Conservation (phyloP, 2,888 invertebrate genomes). For the Yponomeuta cagnagella region DNA sequence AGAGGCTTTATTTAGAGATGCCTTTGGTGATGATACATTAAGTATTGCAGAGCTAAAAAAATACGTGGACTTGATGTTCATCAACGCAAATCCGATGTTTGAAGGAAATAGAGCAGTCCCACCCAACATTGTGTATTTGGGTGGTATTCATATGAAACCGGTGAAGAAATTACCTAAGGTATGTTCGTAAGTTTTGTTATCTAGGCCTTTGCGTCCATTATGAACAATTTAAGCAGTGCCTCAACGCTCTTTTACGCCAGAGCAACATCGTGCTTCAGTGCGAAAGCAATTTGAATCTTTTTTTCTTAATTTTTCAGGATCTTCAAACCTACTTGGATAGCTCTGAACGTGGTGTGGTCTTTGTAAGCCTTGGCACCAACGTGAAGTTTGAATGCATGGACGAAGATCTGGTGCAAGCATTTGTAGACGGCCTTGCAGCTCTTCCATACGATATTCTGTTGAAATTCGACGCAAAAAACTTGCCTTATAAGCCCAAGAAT, state of each 20-base stretch:
- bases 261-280: too few species aligned
- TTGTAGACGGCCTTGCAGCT: background rate
- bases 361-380: constrained; percentile 24
- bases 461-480: constrained; percentile 11
- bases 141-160: constrained; percentile 12
- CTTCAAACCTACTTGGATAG: constrained; percentile 21
- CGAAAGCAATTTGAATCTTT: too few species aligned
- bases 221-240: too few species aligned
- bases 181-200: too few species aligned
- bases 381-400: background rate
- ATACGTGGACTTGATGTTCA: constrained; percentile 3
- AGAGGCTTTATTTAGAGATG: background rate
- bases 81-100: constrained; percentile 11
- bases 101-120: constrained; percentile 11
- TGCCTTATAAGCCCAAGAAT: constrained; percentile 2
- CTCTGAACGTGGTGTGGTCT: constrained; percentile 23
- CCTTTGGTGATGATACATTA: background rate
- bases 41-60: background rate
- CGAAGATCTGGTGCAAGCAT: background rate
- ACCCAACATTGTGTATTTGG: constrained; percentile 10
- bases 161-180: constrained; percentile 5
- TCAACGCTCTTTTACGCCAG: too few species aligned
- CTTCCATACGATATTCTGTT: constrained; percentile 14
- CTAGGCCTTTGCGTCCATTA: too few species aligned
- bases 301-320: constrained; percentile 16